Evolutionary conservation across 2,888 invertebrate species (phyloP).

Genomic region (Callosobruchus maculatus): DNA sequence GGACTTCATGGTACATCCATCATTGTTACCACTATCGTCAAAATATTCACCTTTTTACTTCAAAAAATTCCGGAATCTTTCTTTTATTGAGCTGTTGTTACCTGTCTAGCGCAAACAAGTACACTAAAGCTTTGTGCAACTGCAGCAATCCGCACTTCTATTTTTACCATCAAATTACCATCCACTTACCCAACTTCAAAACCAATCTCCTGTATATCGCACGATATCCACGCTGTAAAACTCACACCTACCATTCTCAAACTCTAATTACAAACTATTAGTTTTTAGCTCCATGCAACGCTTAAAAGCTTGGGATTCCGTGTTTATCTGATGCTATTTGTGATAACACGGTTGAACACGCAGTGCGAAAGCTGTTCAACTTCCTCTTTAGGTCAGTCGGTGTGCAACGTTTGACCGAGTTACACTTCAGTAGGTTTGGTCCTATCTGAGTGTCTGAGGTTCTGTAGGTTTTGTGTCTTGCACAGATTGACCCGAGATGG

Average conservation of each 20-base stretch:
- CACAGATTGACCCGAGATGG: neutral
- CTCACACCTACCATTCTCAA: neutral
- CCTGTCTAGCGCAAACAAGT: neutral
- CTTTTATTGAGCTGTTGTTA: neutral
- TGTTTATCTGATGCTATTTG: conserved; percentile 38
- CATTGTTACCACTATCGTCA: too few species aligned
- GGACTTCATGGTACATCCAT: too few species aligned
- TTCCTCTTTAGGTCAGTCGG: conserved; percentile 4
- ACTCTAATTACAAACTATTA: conserved; percentile 8
- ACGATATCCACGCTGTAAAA: neutral
- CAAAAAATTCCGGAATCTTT: too few species aligned
- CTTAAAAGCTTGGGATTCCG: conserved; percentile 31
- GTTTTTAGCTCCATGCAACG: conserved; percentile 15
- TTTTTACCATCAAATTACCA: neutral
- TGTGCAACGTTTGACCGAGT: conserved; percentile 1
- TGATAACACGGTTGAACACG: conserved; percentile 27
- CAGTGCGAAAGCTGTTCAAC: conserved; percentile 3
- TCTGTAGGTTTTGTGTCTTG: neutral
- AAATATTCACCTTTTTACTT: too few species aligned
- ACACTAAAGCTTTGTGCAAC: neutral
- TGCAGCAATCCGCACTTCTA: neutral
- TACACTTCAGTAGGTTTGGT: neutral
- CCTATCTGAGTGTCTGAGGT: neutral
- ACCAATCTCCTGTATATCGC: neutral
- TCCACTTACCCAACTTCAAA: neutral